Evolutionary conservation across 1,140 invertebrate species (phyloP), one percentile per base, ranked within the genome.

Genomic region (Drusus annulatus): DNA sequence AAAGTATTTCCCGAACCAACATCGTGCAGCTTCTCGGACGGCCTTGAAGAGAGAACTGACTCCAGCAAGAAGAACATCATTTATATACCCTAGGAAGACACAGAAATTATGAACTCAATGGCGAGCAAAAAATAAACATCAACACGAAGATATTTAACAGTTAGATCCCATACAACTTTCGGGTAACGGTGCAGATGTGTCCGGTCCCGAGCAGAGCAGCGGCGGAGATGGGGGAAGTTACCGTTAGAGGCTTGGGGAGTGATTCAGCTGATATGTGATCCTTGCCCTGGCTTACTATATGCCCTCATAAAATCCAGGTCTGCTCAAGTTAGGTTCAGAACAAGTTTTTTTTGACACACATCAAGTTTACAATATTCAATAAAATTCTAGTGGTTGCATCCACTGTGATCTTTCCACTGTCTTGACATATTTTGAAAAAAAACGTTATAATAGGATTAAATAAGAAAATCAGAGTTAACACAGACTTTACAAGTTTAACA

Each of bases 91-190:
- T 16, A 15, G 25, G 13, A 65, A 25, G 60, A 17, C 19, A 21
- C n/a, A 23, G 17, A 19, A 21, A 23, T 8, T 5, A 13, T 15
- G 56, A 23, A 23, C 23, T 10, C 56, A 10, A 21, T 23, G 23
- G 56, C 7, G 17, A 60, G 17, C 17, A 21, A 19, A 21, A 16
- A 28, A 65, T 65, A 31, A 31, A n/a, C 62, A 25, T 25, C 23
- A 65, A 25, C 16, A 63, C 19, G 13, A 65, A 36, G 25, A 28
- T n/a, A 65, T 65, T 25, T 65, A 65, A 28, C 62, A 65, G 62
- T 65, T 25, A 65, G 25, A 23, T 65, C 23, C 28, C 62, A 65
- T 65, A 65, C 62, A 28, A 31, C 62, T 65, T 31, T 65, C 62
- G 62, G 62, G 13, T 65, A 65, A 65, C 62, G 62, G 62, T 25